Percentiles rank a stretch among this genome's conserved stretches.
Conservation (phyloP, 2,888 invertebrate genomes). For the Clivina fossor region DNA sequence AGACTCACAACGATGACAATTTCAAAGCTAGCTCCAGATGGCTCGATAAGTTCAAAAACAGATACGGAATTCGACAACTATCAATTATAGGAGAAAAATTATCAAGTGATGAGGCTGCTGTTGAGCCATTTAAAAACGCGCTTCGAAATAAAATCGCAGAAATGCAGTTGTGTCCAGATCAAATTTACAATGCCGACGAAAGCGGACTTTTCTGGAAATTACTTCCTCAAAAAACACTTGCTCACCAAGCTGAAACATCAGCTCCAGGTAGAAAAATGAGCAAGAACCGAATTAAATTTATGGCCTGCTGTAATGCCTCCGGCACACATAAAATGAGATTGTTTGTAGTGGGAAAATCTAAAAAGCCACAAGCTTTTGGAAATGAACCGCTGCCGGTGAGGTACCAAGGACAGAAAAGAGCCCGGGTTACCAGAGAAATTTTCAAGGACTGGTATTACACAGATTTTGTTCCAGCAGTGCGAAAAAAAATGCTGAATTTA, state of each 20-base stretch:
- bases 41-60: constrained; percentile 33
- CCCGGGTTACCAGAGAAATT: constrained; percentile 41
- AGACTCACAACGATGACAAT: constrained; percentile 25
- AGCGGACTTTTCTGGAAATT: constrained; percentile 41
- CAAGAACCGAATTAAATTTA: constrained; percentile 42
- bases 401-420: constrained; percentile 37
- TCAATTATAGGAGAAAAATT: constrained; percentile 19
- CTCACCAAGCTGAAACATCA: constrained; percentile 34
- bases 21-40: constrained; percentile 34
- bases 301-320: constrained; percentile 3
- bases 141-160: constrained; percentile 18
- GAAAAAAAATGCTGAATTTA: constrained; percentile 1
- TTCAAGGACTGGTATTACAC: constrained; percentile 40
- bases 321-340: constrained; percentile 24
- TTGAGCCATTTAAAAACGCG: constrained; percentile 15
- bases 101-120: constrained; percentile 28
- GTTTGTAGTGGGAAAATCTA: constrained; percentile 43
- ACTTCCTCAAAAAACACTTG: constrained; percentile 38
- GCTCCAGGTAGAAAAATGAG: constrained; percentile 40
- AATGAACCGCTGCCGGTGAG: constrained; percentile 39
- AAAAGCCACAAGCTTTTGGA: constrained; percentile 42
- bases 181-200: constrained; percentile 42
- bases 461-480: constrained; percentile 36
- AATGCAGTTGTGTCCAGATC: constrained; percentile 21
- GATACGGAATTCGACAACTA: constrained; percentile 28